Evolutionary conservation across 2,113 vertebrate genomes (phyloP).

Genomic region (Puffinus mauretanicus): DNA sequence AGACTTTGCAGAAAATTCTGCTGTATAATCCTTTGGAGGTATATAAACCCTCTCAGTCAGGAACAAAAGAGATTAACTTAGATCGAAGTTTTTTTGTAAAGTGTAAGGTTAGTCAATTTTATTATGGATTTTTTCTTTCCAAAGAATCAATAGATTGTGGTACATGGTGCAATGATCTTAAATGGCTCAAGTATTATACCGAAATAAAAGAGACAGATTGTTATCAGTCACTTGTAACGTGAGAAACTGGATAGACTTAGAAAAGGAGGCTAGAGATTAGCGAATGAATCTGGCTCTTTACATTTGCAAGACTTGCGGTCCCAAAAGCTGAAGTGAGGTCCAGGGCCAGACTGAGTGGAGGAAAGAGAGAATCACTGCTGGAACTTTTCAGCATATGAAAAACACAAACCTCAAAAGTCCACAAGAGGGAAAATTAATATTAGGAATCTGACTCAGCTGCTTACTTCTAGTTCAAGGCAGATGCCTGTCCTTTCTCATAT

Average conservation of each 20-base stretch:
- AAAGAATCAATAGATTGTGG: background rate
- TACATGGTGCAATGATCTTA: background rate
- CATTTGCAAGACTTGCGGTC: background rate
- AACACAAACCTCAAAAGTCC: background rate
- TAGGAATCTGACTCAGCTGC: background rate
- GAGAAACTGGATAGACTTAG: background rate
- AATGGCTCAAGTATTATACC: background rate
- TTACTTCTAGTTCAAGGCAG: background rate
- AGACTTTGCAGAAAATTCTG: background rate
- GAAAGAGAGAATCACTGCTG: background rate
- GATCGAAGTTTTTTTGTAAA: background rate
- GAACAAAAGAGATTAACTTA: background rate
- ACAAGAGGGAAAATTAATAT: background rate
- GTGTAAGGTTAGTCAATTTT: background rate
- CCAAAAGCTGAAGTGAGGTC: background rate
- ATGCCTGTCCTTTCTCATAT: background rate
- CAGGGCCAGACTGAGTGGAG: background rate
- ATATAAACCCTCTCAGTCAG: background rate
- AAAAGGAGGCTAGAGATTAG: background rate
- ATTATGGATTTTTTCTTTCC: background rate
- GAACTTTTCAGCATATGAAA: background rate
- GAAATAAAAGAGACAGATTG: background rate
- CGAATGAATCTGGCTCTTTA: background rate
- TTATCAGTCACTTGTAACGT: background rate
- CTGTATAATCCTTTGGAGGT: background rate